Evolutionary conservation across 2,888 invertebrate species (phyloP).

Genomic region (Liodrosophila aerea): DNA sequence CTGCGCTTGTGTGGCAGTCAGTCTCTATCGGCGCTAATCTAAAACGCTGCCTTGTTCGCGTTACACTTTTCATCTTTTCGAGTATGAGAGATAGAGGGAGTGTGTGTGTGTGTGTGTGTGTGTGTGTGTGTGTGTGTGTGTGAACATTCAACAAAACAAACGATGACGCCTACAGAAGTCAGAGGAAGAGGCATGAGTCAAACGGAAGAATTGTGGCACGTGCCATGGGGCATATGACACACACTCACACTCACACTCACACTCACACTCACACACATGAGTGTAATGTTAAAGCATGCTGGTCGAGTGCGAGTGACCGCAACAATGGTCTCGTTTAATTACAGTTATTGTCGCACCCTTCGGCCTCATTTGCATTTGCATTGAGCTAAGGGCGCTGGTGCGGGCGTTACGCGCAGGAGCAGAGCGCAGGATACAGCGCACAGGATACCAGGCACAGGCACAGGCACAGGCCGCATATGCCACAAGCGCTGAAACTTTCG

Average conservation of each 20-base stretch:
- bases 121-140: slow-evolving; percentile 22
- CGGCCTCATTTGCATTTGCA: slow-evolving; percentile 65
- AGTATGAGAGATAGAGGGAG: slow-evolving; percentile 4
- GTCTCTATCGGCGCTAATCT: slow-evolving; percentile 57
- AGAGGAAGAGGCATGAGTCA: slow-evolving; percentile 4
- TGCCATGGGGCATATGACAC: slow-evolving; percentile 21
- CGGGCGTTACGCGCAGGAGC: neutral
- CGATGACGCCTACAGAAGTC: slow-evolving; percentile 44
- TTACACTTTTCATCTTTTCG: slow-evolving; percentile 49
- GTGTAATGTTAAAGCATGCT: slow-evolving; percentile 46
- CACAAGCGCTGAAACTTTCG: slow-evolving; percentile 17
- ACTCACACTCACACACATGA: no score
- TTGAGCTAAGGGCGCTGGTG: slow-evolving; percentile 7
- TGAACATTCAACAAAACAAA: slow-evolving; percentile 63
- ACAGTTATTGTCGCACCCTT: slow-evolving; percentile 75
- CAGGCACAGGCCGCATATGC: slow-evolving; percentile 27
- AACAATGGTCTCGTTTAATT: slow-evolving; percentile 74
- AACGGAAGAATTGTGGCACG: slow-evolving; percentile 25
- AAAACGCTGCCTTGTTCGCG: slow-evolving; percentile 56
- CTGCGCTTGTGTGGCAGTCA: slow-evolving; percentile 21
- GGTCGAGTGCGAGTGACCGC: slow-evolving; percentile 61
- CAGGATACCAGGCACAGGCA: neutral
- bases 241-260: neutral
- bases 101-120: slow-evolving; percentile 9
- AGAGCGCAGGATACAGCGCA: neutral